Evolutionary conservation across 2,888 invertebrate species (phyloP), one percentile per base, ranked within the genome.

Genomic region (Ochropacha duplaris): DNA sequence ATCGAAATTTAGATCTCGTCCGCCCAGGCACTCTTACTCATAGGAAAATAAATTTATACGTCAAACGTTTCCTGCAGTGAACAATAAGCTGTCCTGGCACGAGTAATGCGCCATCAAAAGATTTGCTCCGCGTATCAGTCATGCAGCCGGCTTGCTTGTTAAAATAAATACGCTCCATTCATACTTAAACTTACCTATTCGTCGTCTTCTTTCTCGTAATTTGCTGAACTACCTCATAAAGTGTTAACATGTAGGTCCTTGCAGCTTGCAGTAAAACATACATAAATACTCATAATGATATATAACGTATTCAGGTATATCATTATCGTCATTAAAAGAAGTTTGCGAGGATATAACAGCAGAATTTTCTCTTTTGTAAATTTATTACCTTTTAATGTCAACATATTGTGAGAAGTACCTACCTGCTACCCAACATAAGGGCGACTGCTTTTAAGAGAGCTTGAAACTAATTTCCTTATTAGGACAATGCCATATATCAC

Each of bases 41-140:
- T 26, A 34, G 2, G 2, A 12, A 34, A 39, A 39, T 49, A 50
- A 19, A 36, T 22, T 22, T 52, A 44, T n/a, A 51, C n/a, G 22
- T 8, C 14, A 22, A 56, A 51, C 54, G 26, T 36, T 26, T n/a
- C 57, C 14, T 16, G 49, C 50, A 52, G 22, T 54, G 58, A 57
- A 50, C 70, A 76, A 74, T 72, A 72, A 71, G 67, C 69, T 69
- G n/a, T n/a, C 65, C 62, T 57, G 60, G 67, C 68, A 71, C 70
- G 69, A 82, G 78, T 76, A 82, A 83, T 80, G 73, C 68, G 66
- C 74, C 74, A 76, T 82, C 77, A 78, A 78, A 77, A 77, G 72
- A 81, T 84, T 82, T 76, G 78, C 71, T 78, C 71, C 74, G 78
- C 74, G 68, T 72, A 81, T 84, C 74, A 71, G 78, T 83, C 80